These are phyloP conservation scores for Drosophila funebris DNA, from an alignment of 1,140 invertebrate genomes.

Conservation along the genomic window DNA sequence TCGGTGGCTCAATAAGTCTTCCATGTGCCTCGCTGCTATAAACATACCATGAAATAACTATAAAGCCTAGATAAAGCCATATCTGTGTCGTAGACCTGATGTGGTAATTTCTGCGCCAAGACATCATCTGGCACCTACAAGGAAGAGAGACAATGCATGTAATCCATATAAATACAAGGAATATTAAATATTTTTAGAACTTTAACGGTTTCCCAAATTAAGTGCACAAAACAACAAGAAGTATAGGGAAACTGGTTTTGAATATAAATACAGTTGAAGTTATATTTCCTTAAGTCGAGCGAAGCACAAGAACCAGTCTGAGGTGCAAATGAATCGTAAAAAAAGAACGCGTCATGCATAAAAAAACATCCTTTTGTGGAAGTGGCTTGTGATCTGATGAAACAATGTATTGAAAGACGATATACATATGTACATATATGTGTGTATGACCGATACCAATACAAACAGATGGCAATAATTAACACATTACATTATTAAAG, in stretches of 20 bases:
- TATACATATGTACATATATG: no score
- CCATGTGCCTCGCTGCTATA: conserved; percentile 86
- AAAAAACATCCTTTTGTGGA: not conserved
- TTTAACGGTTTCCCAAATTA: not conserved
- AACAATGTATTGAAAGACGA: not conserved
- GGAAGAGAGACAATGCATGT: not conserved
- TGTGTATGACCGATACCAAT: no score
- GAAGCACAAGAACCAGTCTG: conserved; percentile 6
- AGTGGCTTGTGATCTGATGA: not conserved
- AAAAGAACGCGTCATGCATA: not conserved
- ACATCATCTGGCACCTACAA: conserved; percentile 11
- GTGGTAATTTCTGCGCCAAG: not conserved
- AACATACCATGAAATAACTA: conserved; percentile 3
- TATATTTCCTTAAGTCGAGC: not conserved
- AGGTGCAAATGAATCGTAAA: not conserved
- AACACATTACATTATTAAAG: conserved; percentile 6
- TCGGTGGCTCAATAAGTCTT: conserved; percentile 92
- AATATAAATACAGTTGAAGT: conserved; percentile 1
- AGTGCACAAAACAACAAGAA: not conserved
- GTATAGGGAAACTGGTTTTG: conserved; percentile 15
- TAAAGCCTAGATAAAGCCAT: not conserved
- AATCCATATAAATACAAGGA: not conserved
- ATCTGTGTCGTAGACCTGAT: not conserved
- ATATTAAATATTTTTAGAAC: not conserved
- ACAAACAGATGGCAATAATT: not conserved